phyloP scores from a whole-genome alignment of 2,113 vertebrate species.

The Progne subis region DNA sequence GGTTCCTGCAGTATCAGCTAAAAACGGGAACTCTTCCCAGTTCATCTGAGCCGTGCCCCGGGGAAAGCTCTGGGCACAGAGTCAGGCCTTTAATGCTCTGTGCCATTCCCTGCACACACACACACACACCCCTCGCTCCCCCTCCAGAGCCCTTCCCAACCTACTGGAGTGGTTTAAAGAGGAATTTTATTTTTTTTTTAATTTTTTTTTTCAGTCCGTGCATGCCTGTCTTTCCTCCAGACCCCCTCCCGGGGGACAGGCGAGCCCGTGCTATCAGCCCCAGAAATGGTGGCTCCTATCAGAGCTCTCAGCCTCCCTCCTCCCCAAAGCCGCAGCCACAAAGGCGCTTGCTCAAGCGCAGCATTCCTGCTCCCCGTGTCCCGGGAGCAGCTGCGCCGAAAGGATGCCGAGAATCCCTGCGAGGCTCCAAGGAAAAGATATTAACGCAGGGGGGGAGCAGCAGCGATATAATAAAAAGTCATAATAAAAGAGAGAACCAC shows the following conservation, averaged over 20 bases:
- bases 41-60: not conserved
- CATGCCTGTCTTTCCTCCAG: not conserved
- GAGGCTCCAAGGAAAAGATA: conserved; percentile 67
- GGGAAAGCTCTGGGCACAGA: not conserved
- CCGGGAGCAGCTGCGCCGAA: conserved; percentile 60
- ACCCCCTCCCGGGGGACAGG: not conserved
- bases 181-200: not conserved
- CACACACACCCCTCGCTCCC: not conserved
- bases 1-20: not conserved
- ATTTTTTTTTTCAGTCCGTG: fast-evolving
- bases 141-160: not conserved
- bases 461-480: conserved; percentile 41
- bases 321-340: conserved; percentile 7
- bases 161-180: not conserved
- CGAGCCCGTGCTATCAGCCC: not conserved
- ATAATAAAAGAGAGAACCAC: conserved; percentile 37
- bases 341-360: conserved; percentile 14
- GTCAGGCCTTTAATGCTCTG: not conserved
- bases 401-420: conserved; percentile 59
- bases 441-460: conserved; percentile 57
- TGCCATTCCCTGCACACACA: not conserved
- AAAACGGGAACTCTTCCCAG: not conserved
- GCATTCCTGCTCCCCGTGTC: conserved; percentile 45
- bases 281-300: not conserved
- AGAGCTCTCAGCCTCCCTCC: not conserved